Percentiles rank a stretch among this genome's conserved stretches.
Evolutionary conservation across 2,113 vertebrate genomes (phyloP).

Genomic region (Alosa alosa): DNA sequence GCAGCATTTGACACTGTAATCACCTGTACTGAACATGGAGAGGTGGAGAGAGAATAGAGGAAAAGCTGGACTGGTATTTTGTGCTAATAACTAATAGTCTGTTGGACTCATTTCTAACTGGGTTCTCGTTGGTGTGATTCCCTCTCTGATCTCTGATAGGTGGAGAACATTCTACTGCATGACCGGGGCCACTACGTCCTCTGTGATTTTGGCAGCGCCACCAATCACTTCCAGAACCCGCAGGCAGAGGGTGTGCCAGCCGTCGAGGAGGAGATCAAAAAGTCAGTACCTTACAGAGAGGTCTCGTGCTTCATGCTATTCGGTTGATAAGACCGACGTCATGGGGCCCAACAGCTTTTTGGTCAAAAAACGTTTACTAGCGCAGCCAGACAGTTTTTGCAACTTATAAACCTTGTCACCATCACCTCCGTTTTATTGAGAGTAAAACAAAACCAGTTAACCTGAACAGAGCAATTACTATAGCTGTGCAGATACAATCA

Average conservation of each 20-base stretch:
- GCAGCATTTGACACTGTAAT: not conserved
- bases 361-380: no score
- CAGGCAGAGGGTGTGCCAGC: slow-evolving; percentile 86
- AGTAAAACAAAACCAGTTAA: no score
- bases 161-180: slow-evolving; percentile 97
- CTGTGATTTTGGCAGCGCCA: slow-evolving; percentile 97
- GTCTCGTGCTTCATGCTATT: not conserved
- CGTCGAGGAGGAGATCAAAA: slow-evolving; percentile 97
- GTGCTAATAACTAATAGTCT: not conserved
- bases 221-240: slow-evolving; percentile 91
- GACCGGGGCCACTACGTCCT: slow-evolving; percentile 96
- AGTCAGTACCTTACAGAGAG: slow-evolving; percentile 70
- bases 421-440: no score
- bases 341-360: no score
- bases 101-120: not conserved
- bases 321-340: no score
- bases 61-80: not conserved
- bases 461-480: no score
- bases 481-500: no score
- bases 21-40: not conserved
- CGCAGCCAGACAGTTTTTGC: no score
- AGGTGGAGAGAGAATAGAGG: not conserved
- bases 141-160: slow-evolving; percentile 64
- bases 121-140: not conserved
- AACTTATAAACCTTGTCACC: no score